Conservation (phyloP, 2,888 invertebrate genomes). For the Linyphia triangularis region DNA sequence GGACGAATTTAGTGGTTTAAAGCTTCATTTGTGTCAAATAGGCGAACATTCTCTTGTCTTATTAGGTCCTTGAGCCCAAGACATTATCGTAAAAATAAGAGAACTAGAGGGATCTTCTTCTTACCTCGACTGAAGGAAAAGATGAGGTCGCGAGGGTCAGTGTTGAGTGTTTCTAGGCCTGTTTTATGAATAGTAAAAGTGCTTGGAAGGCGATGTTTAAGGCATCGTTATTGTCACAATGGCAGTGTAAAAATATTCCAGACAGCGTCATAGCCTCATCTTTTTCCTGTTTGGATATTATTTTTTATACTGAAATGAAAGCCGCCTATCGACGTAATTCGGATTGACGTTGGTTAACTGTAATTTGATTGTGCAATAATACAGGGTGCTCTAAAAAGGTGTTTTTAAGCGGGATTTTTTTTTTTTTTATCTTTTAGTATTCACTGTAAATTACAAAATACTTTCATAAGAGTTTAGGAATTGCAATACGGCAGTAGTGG, state of each 20-base stretch:
- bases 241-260: conserved; percentile 49
- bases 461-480: too few species aligned
- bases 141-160: conserved; percentile 30
- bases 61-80: conserved; percentile 38
- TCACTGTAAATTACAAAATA: too few species aligned
- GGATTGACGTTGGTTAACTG: too few species aligned
- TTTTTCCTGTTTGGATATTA: background rate
- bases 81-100: conserved; percentile 54
- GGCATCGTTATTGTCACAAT: conserved; percentile 35
- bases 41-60: conserved; percentile 32
- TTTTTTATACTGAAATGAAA: too few species aligned
- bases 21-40: conserved; percentile 42
- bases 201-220: conserved; percentile 42
- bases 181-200: conserved; percentile 50
- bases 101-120: background rate
- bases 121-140: background rate
- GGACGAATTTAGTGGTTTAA: conserved; percentile 37
- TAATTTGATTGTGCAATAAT: too few species aligned
- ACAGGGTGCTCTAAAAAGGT: too few species aligned
- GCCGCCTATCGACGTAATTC: too few species aligned
- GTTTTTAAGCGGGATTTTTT: too few species aligned
- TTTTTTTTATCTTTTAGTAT: too few species aligned
- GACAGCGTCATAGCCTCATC: background rate
- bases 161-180: conserved; percentile 23
- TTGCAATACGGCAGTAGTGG: too few species aligned